A percentile compares a stretch with the other conserved stretches of the same genome.
Conservation (phyloP, 2,888 invertebrate genomes). For the Orthosia incerta region DNA sequence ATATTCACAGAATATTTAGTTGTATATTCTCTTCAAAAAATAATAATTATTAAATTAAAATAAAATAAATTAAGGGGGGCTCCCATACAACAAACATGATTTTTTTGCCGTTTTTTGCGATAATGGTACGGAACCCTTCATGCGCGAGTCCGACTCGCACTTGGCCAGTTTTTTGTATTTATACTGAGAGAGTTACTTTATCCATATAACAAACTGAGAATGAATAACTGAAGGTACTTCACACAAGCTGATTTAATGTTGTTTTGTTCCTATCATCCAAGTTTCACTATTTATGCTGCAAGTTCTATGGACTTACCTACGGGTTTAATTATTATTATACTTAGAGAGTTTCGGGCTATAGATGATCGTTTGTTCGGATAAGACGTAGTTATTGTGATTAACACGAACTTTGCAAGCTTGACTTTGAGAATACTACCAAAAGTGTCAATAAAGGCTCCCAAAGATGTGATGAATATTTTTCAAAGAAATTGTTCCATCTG, state of each 20-base stretch:
- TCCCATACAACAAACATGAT: no score
- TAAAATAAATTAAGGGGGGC: no score
- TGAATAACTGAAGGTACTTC: conserved; percentile 56
- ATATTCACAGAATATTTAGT: no score
- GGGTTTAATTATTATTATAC: conserved; percentile 62
- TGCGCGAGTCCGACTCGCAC: no score
- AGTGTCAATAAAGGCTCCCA: neutral
- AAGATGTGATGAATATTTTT: no score
- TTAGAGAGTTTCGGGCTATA: conserved; percentile 26
- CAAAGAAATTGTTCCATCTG: no score
- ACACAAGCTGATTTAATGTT: conserved; percentile 75
- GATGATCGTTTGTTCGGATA: conserved; percentile 37
- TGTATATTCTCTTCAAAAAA: no score
- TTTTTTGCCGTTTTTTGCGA: no score
- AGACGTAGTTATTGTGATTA: conserved; percentile 28
- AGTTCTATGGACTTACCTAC: conserved; percentile 69
- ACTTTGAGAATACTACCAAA: neutral
- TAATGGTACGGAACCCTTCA: no score
- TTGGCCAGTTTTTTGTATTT: no score
- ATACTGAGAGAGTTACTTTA: conserved; percentile 46
- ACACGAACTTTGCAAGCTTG: neutral
- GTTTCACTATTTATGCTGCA: conserved; percentile 77
- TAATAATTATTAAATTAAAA: no score
- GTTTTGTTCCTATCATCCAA: conserved; percentile 78
- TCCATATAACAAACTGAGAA: conserved; percentile 46